Evolutionary conservation across 2,797 vertebrate species (phyloP), one percentile per base, ranked within the genome.

Genomic region (Rhynchonycteris naso): DNA sequence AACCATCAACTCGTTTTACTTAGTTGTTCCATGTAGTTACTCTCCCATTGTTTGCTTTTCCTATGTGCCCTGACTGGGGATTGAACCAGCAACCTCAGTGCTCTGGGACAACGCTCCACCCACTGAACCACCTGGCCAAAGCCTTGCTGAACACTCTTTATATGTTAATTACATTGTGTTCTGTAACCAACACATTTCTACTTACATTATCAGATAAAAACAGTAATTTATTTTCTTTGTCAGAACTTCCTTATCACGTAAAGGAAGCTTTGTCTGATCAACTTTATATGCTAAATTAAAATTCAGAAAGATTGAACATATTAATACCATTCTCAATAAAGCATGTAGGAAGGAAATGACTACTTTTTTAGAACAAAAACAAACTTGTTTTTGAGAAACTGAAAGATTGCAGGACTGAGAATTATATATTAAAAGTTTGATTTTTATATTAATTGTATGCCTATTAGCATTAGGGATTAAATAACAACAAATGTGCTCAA

Each of bases 231-330:
- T 95, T 97, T 97, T 96, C 72, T 50, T 76, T 97, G 94, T 93
- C 93, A 79, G 93, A 92, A 96, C 93, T 95, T 97, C 88, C 33
- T 96, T 75, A 74, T 98, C 79, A 74, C 93, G 88, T 95, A 95
- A 97, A 96, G 82, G 92, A 35, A 92, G 28, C 13, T 90, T 95
- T 95, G 94, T 94, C 83, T 87, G 94, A 92, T 94, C 90, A 97
- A 30, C 12, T 93, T 96, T 28, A 88, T 83, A 63, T 90, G 72
- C 35, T 78, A 97, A 97, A 80, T 97, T 97, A 98, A 96, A 97
- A 85, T 89, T 92, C 95, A 79, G 26, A 66, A 30, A 92, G 47
- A 96, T 95, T 61, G 59, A 78, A 72, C 38, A 72, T 78, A 30
- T 72, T 63, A 71, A 33, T 56, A 74, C 59, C 35, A 52, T 92